Base-by-base conservation (phyloP, 2,797 vertebrate species). In the Manis crassicaudata region DNA sequence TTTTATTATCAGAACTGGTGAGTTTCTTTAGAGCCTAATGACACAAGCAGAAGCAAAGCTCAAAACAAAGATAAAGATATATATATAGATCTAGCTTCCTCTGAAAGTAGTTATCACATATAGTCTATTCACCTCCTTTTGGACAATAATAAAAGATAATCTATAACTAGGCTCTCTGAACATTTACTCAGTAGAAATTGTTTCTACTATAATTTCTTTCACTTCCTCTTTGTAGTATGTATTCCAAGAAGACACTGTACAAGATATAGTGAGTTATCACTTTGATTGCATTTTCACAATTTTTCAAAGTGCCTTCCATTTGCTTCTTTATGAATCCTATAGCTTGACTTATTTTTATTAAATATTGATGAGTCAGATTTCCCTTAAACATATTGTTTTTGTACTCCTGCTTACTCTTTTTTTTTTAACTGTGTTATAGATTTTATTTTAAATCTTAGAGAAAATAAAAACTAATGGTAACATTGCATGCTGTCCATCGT, bases 271-370 rank as follows among this genome's bases (percentile, higher is more conserved):
- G 76, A 84, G 84, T 94, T 92, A 83, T 84, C 85, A 92, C 83
- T 96, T 96, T 92, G 92, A 96, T 43, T 86, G 43, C 18, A 17
- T 43, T 82, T 95, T 95, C 90, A 94, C 65, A 90, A 95, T 95
- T 82, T 92, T 40, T 81, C 46, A 20, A 73, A 14, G 52, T 96
- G 58, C 18, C 94, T 96, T 73, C 35, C 68, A 13, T 3, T 58
- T 72, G 32, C 32, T 92, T 72, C 60, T 50, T 12, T 3, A 76
- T 84, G 76, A 83, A 92, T 93, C 76, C 90, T 80, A 96, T 90
- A 82, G 1, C 35, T 35, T 93, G 67, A 95, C 29, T 16, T 12
- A 65, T 58, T 94, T 96, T 94, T 88, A 97, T 85, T 56, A 72
- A 62, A 27, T 52, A 50, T 16, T 90, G 58, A 10, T 86, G 23